These are phyloP conservation scores for Datnioides undecimradiatus DNA, from an alignment of 2,113 vertebrate species.

Conservation along the genomic window DNA sequence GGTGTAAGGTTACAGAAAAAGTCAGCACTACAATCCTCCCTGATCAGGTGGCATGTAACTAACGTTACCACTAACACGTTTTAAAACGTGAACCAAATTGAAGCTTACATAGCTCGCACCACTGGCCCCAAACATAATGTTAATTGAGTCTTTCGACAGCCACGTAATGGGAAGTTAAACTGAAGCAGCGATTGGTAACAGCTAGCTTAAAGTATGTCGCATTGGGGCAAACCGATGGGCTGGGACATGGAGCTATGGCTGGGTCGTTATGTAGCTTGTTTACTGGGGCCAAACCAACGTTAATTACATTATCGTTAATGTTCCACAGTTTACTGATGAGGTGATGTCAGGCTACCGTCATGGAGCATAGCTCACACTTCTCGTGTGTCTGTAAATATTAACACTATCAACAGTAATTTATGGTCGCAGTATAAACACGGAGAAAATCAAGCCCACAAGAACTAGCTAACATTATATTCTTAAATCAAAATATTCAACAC, in stretches of 20 bases:
- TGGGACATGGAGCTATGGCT: neutral
- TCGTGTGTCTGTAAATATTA: neutral
- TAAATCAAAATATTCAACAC: neutral
- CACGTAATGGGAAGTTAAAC: neutral
- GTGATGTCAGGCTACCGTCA: neutral
- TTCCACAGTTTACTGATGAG: neutral
- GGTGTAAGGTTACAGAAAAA: slow-evolving; percentile 70
- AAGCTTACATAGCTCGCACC: neutral
- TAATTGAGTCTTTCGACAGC: neutral
- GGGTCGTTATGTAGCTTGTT: neutral
- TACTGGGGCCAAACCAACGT: neutral
- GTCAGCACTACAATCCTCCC: slow-evolving; percentile 46
- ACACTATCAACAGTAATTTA: neutral
- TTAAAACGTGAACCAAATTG: neutral
- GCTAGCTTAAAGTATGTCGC: neutral
- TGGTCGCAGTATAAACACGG: neutral
- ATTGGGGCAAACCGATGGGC: neutral
- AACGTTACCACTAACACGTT: neutral
- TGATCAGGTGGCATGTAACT: slow-evolving; percentile 47
- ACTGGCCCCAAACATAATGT: neutral
- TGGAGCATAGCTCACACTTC: neutral
- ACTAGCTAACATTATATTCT: neutral
- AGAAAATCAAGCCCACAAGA: accelerated
- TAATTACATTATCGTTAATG: neutral
- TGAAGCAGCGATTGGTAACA: neutral